These are phyloP conservation scores for Umimayanthus kanabou DNA, from an alignment of 92 coral and sea anemone genomes.

Conservation along the genomic window DNA sequence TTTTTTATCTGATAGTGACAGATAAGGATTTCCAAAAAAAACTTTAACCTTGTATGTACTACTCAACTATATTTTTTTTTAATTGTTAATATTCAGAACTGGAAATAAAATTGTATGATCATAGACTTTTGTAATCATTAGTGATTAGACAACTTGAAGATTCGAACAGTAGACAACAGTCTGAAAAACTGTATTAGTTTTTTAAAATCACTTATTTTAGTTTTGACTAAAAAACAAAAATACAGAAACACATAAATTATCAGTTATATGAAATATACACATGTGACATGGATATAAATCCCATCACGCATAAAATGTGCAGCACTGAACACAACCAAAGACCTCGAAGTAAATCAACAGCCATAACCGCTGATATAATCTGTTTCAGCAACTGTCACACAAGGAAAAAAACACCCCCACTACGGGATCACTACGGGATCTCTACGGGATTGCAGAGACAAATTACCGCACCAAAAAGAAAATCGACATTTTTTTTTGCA, in stretches of 20 bases:
- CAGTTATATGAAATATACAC: neutral
- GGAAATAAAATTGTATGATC: neutral
- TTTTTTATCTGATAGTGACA: neutral
- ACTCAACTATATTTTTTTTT: too few relatives aligned
- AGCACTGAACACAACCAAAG: neutral
- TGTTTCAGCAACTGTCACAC: conserved; percentile 31
- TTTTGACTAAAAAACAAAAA: too few relatives aligned
- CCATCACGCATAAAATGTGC: neutral
- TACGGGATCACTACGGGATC: neutral
- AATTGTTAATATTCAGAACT: neutral
- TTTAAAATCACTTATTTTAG: too few relatives aligned
- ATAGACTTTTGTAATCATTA: neutral
- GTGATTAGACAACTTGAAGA: neutral
- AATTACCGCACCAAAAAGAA: neutral
- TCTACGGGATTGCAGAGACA: neutral
- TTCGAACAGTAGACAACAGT: neutral
- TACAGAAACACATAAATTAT: neutral
- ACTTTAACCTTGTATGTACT: neutral
- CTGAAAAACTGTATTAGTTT: neutral
- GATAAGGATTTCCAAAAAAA: neutral
- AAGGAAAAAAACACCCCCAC: neutral
- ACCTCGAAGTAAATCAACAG: neutral
- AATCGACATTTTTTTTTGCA: neutral
- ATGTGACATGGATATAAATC: neutral
- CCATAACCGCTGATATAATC: neutral